These are phyloP conservation scores for Epirrita christyi DNA, from an alignment of 2,888 invertebrate species.

Conservation along the genomic window DNA sequence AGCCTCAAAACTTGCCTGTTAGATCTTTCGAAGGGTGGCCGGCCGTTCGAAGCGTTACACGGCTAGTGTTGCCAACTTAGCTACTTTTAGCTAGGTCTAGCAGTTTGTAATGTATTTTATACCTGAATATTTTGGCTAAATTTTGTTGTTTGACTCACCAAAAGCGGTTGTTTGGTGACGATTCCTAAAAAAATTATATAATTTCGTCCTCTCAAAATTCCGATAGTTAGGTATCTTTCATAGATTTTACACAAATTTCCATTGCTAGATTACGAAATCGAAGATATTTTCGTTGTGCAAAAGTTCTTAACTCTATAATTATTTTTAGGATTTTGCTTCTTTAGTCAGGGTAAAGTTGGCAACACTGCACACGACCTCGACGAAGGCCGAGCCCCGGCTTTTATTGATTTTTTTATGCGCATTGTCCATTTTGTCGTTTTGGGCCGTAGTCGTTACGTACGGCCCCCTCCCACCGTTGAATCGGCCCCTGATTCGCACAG, in stretches of 20 bases:
- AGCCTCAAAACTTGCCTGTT: not conserved
- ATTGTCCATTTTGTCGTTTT: conserved; percentile 71
- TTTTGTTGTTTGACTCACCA: too few species aligned
- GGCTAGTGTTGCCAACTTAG: conserved; percentile 6
- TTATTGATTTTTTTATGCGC: conserved; percentile 84
- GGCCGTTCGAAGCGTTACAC: not conserved
- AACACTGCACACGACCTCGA: conserved; percentile 61
- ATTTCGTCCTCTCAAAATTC: too few species aligned
- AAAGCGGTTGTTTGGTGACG: too few species aligned
- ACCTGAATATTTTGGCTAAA: too few species aligned
- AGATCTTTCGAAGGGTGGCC: conserved; percentile 21
- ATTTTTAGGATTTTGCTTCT: not conserved
- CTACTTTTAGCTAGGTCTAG: not conserved
- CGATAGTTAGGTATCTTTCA: too few species aligned
- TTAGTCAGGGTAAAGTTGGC: conserved; percentile 4
- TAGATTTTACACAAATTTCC: too few species aligned
- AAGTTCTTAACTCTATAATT: too few species aligned
- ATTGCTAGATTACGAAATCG: too few species aligned
- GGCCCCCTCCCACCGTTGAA: conserved; percentile 50
- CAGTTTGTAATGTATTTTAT: not conserved
- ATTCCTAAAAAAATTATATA: too few species aligned
- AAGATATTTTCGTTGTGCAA: too few species aligned
- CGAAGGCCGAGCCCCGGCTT: conserved; percentile 77
- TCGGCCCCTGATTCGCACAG: conserved; percentile 34
- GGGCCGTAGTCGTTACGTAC: conserved; percentile 45